These are phyloP conservation scores for Aleadryas rufinucha DNA, from an alignment of 2,113 vertebrate species.

Conservation along the genomic window DNA sequence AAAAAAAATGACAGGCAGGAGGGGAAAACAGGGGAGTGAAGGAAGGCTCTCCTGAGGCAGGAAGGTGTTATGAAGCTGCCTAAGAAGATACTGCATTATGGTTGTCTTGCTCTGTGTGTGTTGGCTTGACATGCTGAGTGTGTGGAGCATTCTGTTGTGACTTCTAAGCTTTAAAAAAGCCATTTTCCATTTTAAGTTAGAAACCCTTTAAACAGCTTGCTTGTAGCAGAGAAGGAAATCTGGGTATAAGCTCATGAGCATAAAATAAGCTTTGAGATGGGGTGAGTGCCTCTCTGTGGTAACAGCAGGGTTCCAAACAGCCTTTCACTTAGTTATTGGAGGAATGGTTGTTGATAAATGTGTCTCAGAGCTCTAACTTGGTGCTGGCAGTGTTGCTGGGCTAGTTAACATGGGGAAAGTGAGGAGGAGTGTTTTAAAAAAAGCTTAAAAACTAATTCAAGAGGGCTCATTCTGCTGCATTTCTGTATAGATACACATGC, in stretches of 20 bases:
- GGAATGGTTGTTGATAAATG: neutral
- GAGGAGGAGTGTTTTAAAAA: neutral
- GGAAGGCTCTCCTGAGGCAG: neutral
- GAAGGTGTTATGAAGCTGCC: neutral
- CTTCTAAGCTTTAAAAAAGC: neutral
- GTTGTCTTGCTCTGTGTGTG: neutral
- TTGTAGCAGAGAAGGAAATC: neutral
- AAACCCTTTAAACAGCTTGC: conserved; percentile 20
- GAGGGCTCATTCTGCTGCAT: neutral
- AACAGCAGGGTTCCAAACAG: neutral
- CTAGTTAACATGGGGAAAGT: neutral
- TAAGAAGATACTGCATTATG: neutral
- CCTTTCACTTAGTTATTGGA: neutral
- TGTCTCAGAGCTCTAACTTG: neutral
- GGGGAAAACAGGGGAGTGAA: neutral
- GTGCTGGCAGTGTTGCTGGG: neutral
- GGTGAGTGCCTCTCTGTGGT: neutral
- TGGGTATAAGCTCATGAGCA: neutral
- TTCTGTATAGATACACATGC: neutral
- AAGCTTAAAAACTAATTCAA: neutral
- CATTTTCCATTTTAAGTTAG: conserved; percentile 2
- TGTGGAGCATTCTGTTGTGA: neutral
- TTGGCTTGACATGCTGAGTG: neutral
- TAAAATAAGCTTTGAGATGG: conserved; percentile 1
- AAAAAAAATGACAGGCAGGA: neutral